These are phyloP conservation scores for Oasisia sp. DNA, from an alignment of 2,888 invertebrate genomes.

Conservation along the genomic window DNA sequence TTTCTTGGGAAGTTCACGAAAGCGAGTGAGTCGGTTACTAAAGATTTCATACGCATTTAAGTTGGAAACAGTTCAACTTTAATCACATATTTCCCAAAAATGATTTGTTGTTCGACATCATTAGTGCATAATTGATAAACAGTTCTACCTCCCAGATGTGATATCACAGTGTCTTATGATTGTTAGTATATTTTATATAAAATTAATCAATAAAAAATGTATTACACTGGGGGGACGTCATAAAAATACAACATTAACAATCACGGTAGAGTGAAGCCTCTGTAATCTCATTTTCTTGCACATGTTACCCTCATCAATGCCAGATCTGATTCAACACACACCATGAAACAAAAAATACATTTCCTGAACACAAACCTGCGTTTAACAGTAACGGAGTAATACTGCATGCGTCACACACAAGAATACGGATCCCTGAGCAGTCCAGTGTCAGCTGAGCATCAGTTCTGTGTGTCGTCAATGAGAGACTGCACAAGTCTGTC, in stretches of 20 bases:
- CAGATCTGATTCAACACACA: background rate
- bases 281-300: background rate
- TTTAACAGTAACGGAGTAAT: background rate
- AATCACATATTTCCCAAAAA: background rate
- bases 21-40: no score
- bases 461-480: conserved; percentile 66
- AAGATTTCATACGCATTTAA: background rate
- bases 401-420: background rate
- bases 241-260: background rate
- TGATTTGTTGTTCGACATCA: background rate
- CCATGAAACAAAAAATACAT: background rate
- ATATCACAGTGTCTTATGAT: background rate
- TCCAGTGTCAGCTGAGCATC: background rate
- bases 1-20: no score
- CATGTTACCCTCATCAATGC: background rate
- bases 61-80: background rate
- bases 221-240: background rate
- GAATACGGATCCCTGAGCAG: conserved; percentile 4
- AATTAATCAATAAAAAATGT: no score
- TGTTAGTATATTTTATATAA: background rate
- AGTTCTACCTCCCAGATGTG: background rate
- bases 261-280: background rate
- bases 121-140: background rate
- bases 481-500: conserved; percentile 82
- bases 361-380: background rate